Percentiles rank a stretch among this genome's conserved stretches.
Evolutionary conservation across 2,888 invertebrate species (phyloP).

Genomic region (Aphidius colemani): DNA sequence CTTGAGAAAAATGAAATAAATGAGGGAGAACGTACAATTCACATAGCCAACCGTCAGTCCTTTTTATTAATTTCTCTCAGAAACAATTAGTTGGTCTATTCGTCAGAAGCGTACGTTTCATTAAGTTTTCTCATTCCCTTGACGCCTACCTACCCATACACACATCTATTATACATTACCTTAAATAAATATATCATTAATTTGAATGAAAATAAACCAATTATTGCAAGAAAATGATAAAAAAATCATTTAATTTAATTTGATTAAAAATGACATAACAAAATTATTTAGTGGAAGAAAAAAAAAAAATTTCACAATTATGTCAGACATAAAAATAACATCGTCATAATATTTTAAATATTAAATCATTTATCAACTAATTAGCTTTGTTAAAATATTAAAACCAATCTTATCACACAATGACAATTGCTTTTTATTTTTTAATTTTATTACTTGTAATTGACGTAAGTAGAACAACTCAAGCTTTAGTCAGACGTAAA

Average conservation of each 20-base stretch:
- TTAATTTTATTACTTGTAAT: no score
- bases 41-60: conserved; percentile 45
- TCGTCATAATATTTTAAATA: no score
- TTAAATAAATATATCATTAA: background rate
- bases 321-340: no score
- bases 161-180: background rate
- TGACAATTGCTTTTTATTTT: no score
- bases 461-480: no score
- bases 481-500: no score
- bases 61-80: conserved; percentile 60
- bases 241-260: background rate
- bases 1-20: conserved; percentile 19
- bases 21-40: conserved; percentile 30
- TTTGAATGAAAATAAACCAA: background rate
- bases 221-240: background rate
- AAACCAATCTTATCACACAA: no score
- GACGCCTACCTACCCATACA: conserved; percentile 9
- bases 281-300: background rate
- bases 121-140: conserved; percentile 48
- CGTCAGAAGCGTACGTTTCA: conserved; percentile 57
- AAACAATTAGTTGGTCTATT: conserved; percentile 61
- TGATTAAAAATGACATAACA: background rate
- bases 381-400: no score
- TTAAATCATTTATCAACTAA: no score
- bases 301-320: no score